A percentile compares a stretch with the other conserved stretches of the same genome.
Evolutionary conservation across 2,888 invertebrate species (phyloP).

Genomic region (Hydraecia micacea): DNA sequence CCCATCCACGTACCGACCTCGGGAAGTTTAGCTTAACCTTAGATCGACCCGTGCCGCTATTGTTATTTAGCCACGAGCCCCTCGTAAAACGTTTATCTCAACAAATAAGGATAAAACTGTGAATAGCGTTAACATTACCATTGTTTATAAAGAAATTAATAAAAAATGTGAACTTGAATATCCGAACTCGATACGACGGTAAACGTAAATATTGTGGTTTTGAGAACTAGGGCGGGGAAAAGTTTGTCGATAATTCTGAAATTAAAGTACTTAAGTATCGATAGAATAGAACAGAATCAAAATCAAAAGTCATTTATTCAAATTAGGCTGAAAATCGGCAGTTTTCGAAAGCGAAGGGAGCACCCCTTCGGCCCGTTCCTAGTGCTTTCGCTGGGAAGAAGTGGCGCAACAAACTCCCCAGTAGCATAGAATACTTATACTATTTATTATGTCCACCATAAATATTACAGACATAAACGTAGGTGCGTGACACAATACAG

Average conservation of each 20-base stretch:
- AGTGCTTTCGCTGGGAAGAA: too few species aligned
- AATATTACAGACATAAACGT: too few species aligned
- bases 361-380: too few species aligned
- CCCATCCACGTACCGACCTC: neutral
- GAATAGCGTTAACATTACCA: constrained; percentile 39
- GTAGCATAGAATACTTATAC: too few species aligned
- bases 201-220: constrained; percentile 70
- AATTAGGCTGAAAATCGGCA: too few species aligned
- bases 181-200: constrained; percentile 52
- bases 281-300: neutral
- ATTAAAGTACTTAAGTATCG: neutral
- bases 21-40: neutral
- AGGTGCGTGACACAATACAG: too few species aligned
- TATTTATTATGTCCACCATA: too few species aligned
- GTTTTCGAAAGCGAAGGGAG: too few species aligned
- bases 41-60: neutral
- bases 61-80: neutral
- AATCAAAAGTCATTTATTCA: too few species aligned
- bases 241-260: constrained; percentile 22
- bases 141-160: constrained; percentile 63
- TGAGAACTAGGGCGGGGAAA: constrained; percentile 54
- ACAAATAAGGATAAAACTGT: constrained; percentile 33
- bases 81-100: constrained; percentile 19
- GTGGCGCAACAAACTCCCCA: too few species aligned
- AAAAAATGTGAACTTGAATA: constrained; percentile 60